A percentile compares a stretch with the other conserved stretches of the same genome.
phyloP scores from a whole-genome alignment of 1,140 invertebrate genomes.

The Ruditapes philippinarum region DNA sequence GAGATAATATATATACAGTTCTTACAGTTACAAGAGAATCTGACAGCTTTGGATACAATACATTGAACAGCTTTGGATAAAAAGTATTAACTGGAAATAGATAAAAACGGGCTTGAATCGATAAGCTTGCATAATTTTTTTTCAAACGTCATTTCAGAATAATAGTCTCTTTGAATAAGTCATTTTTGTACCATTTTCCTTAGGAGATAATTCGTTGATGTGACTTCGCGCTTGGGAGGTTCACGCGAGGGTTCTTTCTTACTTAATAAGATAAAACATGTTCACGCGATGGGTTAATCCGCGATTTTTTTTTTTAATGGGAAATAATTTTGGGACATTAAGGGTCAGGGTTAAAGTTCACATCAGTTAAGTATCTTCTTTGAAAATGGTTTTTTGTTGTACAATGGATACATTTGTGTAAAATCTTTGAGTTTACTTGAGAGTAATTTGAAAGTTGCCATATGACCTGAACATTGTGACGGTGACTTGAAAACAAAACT shows the following conservation, averaged over 20 bases:
- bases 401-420: constrained; percentile 22
- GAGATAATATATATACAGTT: not conserved
- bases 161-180: not conserved
- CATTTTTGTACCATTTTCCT: not conserved
- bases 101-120: not conserved
- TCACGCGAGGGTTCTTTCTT: constrained; percentile 19
- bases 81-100: not conserved
- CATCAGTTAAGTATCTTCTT: constrained; percentile 20
- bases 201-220: constrained; percentile 29
- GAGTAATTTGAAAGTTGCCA: too few species aligned
- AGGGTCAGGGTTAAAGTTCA: constrained; percentile 16
- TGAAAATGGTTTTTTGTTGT: constrained; percentile 35
- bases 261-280: not conserved
- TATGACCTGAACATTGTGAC: too few species aligned
- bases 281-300: constrained; percentile 31
- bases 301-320: constrained; percentile 4
- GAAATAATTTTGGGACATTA: not conserved
- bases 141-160: not conserved
- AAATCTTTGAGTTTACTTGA: too few species aligned
- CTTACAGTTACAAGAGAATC: not conserved
- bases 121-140: not conserved
- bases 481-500: too few species aligned
- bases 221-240: constrained; percentile 41
- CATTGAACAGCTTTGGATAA: too few species aligned
- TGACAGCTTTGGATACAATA: not conserved